Evolutionary conservation across 2,113 vertebrate genomes (phyloP).

Genomic region (Oreochromis aureus): DNA sequence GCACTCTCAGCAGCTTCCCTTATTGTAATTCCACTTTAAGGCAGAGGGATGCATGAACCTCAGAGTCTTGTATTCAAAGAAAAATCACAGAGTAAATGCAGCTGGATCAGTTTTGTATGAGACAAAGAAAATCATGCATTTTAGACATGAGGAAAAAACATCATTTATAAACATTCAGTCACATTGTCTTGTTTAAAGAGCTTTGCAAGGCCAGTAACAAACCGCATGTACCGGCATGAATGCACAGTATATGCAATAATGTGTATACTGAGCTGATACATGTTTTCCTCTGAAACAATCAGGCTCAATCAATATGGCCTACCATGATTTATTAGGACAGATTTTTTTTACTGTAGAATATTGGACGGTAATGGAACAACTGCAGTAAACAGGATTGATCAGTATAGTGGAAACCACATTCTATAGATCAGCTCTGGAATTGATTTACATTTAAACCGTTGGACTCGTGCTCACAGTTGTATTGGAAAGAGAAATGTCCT

Average conservation of each 20-base stretch:
- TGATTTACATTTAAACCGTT: background rate
- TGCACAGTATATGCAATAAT: background rate
- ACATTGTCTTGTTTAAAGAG: background rate
- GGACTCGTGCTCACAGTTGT: background rate
- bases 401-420: background rate
- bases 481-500: background rate
- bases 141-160: background rate
- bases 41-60: background rate
- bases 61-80: background rate
- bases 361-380: background rate
- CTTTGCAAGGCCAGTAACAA: background rate
- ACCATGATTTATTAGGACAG: background rate
- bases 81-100: background rate
- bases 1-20: slow-evolving; percentile 12
- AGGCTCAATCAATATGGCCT: background rate
- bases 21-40: slow-evolving; percentile 39
- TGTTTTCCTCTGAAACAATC: background rate
- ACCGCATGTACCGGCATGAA: background rate
- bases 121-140: background rate
- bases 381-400: background rate
- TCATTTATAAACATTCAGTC: background rate
- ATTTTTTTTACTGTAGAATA: background rate
- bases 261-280: background rate
- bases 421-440: background rate
- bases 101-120: background rate